These are phyloP conservation scores for Leucophenga maculata DNA, from an alignment of 2,888 invertebrate genomes.

Conservation along the genomic window DNA sequence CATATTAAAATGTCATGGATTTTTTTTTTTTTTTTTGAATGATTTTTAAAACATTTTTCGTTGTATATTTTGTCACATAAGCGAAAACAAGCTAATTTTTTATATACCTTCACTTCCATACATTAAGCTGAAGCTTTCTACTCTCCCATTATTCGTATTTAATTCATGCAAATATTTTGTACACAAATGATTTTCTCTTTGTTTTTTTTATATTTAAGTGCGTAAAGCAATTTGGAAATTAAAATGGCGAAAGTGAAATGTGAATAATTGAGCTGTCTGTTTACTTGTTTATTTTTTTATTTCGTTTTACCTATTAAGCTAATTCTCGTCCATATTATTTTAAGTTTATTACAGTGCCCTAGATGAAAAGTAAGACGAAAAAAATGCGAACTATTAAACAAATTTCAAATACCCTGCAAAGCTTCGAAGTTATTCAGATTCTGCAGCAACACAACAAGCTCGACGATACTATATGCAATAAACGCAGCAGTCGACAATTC, in stretches of 20 bases:
- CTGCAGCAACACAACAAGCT: too few species aligned
- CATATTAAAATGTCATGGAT: too few species aligned
- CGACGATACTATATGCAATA: too few species aligned
- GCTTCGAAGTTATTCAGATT: too few species aligned
- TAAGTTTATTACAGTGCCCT: neutral
- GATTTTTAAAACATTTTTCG: neutral
- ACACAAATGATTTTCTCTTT: neutral
- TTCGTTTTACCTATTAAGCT: neutral
- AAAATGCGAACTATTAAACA: too few species aligned
- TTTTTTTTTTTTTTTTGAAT: neutral
- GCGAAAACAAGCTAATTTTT: neutral
- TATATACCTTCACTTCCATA: neutral
- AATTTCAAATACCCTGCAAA: too few species aligned
- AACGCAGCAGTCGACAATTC: too few species aligned
- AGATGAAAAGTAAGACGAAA: too few species aligned
- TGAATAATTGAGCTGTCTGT: neutral
- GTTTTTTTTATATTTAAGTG: neutral
- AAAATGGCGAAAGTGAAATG: constrained; percentile 14
- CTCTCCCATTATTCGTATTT: neutral
- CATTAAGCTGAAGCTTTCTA: neutral
- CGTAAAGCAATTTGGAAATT: constrained; percentile 12
- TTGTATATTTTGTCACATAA: neutral
- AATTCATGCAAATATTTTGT: neutral
- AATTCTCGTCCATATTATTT: neutral
- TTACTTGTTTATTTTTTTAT: neutral